Evolutionary conservation across 2,888 invertebrate genomes (phyloP).

Genomic region (Drosophila affinis): DNA sequence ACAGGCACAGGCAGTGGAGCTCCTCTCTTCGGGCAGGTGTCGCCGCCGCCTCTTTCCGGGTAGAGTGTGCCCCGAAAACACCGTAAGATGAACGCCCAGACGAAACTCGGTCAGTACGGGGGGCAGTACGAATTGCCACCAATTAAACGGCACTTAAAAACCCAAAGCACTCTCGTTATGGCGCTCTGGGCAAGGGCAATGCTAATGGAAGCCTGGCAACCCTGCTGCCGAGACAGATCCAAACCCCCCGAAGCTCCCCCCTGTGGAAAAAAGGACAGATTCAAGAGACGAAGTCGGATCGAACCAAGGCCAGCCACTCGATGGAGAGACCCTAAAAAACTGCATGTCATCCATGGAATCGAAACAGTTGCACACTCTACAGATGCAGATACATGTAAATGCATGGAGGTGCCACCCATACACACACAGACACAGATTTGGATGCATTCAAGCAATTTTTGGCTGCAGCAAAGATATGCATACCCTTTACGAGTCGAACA

Average conservation of each 20-base stretch:
- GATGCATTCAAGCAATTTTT: conserved; percentile 50
- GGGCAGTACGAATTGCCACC: conserved; percentile 30
- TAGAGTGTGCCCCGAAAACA: conserved; percentile 19
- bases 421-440: conserved; percentile 22
- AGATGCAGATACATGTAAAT: neutral
- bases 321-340: conserved; percentile 59
- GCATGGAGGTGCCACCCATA: conserved; percentile 9
- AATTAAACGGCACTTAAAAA: conserved; percentile 49
- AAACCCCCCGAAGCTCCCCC: neutral
- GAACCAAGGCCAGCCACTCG: conserved; percentile 69
- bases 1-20: conserved; percentile 13
- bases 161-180: conserved; percentile 2
- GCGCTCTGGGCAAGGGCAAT: conserved; percentile 57
- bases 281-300: conserved; percentile 21
- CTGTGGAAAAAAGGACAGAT: conserved; percentile 25
- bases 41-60: conserved; percentile 38
- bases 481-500: neutral
- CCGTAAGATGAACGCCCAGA: conserved; percentile 30
- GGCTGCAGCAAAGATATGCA: conserved; percentile 33
- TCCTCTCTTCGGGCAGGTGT: conserved; percentile 38
- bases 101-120: conserved; percentile 18
- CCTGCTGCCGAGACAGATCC: conserved; percentile 27
- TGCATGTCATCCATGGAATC: conserved; percentile 62
- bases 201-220: conserved; percentile 24
- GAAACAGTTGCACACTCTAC: conserved; percentile 37